A percentile compares a stretch with the other conserved stretches of the same genome.
Evolutionary conservation across 1,140 invertebrate species (phyloP).

Genomic region (Rhyacophila brunnea): DNA sequence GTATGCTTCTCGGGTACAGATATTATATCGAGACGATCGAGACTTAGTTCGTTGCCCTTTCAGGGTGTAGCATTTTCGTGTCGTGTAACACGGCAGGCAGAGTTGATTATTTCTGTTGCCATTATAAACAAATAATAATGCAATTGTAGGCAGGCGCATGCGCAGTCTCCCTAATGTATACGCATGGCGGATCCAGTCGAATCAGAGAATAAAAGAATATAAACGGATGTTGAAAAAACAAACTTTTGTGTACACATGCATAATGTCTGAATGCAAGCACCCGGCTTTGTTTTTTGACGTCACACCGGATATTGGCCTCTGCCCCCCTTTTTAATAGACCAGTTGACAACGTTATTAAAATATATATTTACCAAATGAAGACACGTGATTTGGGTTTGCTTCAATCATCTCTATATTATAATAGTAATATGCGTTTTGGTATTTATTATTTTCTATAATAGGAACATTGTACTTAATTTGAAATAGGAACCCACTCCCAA

Average conservation of each 20-base stretch:
- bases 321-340: slow-evolving; percentile 14
- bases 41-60: no score
- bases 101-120: slow-evolving; percentile 25
- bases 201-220: slow-evolving; percentile 28
- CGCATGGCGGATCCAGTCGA: slow-evolving; percentile 4
- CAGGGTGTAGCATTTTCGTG: no score
- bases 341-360: slow-evolving; percentile 27
- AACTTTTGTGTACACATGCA: slow-evolving; percentile 1
- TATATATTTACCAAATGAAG: slow-evolving; percentile 7
- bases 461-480: no score
- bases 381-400: no score
- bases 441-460: no score
- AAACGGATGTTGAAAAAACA: slow-evolving; percentile 32
- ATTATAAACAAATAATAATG: slow-evolving; percentile 28
- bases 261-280: slow-evolving; percentile 14
- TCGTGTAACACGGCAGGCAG: background rate
- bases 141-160: slow-evolving; percentile 11
- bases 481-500: no score
- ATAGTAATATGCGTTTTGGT: no score
- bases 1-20: no score
- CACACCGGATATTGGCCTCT: slow-evolving; percentile 25
- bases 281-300: slow-evolving; percentile 24
- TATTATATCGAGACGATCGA: no score
- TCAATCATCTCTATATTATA: background rate
- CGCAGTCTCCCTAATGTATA: background rate